Conservation (phyloP, 2,113 vertebrate genomes). For the Phrynocephalus versicolor region DNA sequence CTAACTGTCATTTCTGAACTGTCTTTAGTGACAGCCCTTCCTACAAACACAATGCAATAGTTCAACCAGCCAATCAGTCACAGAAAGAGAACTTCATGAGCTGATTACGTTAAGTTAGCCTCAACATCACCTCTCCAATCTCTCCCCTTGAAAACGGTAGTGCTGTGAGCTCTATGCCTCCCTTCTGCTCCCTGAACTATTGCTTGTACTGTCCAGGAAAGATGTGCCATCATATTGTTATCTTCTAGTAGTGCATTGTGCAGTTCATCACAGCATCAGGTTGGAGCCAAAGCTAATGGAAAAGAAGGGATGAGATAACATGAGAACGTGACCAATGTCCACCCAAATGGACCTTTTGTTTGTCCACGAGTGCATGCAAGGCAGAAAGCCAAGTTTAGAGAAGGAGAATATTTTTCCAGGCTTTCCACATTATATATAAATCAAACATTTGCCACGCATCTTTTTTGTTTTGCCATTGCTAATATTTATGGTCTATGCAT, state of each 20-base stretch:
- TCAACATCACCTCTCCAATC: too few relatives aligned
- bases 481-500: background rate
- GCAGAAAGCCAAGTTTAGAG: background rate
- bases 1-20: too few relatives aligned
- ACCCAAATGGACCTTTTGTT: background rate
- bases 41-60: too few relatives aligned
- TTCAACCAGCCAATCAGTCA: too few relatives aligned
- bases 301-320: background rate
- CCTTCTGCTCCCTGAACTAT: too few relatives aligned
- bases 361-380: background rate
- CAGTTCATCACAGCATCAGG: background rate
- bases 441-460: constrained; percentile 8
- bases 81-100: too few relatives aligned
- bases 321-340: background rate
- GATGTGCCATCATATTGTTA: too few relatives aligned
- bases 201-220: background rate
- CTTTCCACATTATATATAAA: constrained; percentile 2
- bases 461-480: background rate
- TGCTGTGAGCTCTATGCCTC: too few relatives aligned
- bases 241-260: background rate
- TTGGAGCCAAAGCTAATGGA: background rate
- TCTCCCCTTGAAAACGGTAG: too few relatives aligned
- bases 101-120: too few relatives aligned
- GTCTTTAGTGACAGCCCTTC: too few relatives aligned
- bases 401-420: background rate